A percentile compares a stretch with the other conserved stretches of the same genome.
These are phyloP conservation scores for Telmatherina bonti DNA, from an alignment of 2,797 vertebrate genomes.

Conservation along the genomic window DNA sequence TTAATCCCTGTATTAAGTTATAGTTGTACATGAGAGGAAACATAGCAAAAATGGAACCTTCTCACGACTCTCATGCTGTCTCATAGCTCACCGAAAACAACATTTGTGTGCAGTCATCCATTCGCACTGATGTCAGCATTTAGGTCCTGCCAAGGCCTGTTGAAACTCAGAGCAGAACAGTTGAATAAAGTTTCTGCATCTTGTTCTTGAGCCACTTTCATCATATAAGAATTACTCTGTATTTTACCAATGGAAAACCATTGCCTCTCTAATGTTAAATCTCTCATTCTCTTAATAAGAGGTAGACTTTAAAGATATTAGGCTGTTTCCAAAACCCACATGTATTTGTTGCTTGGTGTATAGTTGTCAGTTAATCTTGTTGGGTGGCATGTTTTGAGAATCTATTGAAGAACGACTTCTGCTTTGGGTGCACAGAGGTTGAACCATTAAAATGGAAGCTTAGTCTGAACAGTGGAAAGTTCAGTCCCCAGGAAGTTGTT, in stretches of 20 bases:
- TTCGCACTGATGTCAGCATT: conserved; percentile 38
- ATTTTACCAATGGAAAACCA: conserved; percentile 36
- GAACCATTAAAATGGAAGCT: conserved; percentile 19
- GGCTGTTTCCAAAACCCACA: conserved; percentile 1
- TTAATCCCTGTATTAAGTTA: conserved; percentile 4
- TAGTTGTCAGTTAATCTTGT: not conserved
- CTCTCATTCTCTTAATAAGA: conserved; percentile 30
- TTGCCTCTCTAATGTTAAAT: conserved; percentile 33
- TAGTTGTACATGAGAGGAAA: conserved; percentile 8
- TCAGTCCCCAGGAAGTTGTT: conserved; percentile 46
- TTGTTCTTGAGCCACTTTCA: conserved; percentile 44
- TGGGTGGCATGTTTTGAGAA: not conserved
- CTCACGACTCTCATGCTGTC: conserved; percentile 21
- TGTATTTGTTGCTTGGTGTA: not conserved
- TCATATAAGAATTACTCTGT: conserved; percentile 22
- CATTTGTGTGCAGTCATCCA: conserved; percentile 26
- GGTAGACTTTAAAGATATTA: conserved; percentile 28
- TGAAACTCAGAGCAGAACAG: conserved; percentile 52
- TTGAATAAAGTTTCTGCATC: conserved; percentile 52
- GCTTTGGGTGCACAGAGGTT: conserved; percentile 8
- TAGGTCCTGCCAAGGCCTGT: conserved; percentile 48
- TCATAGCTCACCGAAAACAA: conserved; percentile 8
- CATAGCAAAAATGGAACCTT: conserved; percentile 14
- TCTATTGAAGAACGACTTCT: conserved; percentile 12
- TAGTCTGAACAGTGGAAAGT: conserved; percentile 40